Base-by-base conservation (phyloP, 2,113 vertebrate species). In the Labrus mixtus region DNA sequence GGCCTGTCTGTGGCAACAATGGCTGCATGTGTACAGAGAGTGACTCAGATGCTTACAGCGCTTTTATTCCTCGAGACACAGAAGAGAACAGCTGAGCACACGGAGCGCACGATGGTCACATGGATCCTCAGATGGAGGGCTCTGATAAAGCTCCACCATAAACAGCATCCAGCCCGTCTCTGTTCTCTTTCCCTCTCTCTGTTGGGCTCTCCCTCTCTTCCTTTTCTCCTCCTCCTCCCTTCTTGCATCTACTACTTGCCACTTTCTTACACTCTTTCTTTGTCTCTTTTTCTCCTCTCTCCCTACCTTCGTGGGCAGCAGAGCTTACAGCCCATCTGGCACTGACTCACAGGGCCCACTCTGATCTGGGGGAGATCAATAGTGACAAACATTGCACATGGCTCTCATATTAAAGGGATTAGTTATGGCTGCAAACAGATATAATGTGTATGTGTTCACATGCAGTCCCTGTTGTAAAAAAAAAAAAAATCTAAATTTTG, bases 301-400 rank as follows among this genome's bases (percentile, higher is more conserved):
- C 81, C 53, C 76, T 84, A 79, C 83, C 84, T 92, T 83, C 65
- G 86, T 92, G 88, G 91, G 92, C 88, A 92, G 91, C 86, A 73
- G 84, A 90, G 91, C 89, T 92, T 90, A 81, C 86, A 90, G 90
- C 83, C 91, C 91, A 91, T 93, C 92, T 93, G 92, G 91, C 85
- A 88, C 75, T 89, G 84, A 89, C 87, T 89, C 91, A 91, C 83
- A 81, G 81, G 88, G 72, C 89, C 79, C 87, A 86, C 83, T 91
- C 89, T 84, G 88, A 91, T 90, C 92, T 57, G 62, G 76, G 86
- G 81, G 80, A 83, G 92, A 92, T 92, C 92, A 92, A 92, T 92
- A 90, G 86, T 88, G 88, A 90, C 91, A 92, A 91, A 92, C 88
- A 90, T 48, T 89, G 89, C 89, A 89, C 90, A 90, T 90, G 87